Evolutionary conservation across 2,888 invertebrate species (phyloP).

Genomic region (Tenthredo scrophulariae): DNA sequence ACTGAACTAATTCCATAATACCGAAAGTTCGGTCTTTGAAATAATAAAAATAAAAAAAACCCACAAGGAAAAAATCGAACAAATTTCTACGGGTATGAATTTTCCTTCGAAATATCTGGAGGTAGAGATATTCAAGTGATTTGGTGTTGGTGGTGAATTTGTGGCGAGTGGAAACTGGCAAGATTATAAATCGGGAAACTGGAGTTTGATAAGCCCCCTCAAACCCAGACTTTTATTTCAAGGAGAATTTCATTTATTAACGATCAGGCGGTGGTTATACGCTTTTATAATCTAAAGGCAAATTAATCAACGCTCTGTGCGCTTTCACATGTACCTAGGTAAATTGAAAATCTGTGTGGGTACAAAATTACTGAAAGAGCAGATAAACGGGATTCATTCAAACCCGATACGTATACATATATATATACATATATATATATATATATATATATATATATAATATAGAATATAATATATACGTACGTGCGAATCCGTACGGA

Average conservation of each 20-base stretch:
- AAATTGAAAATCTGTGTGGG: neutral
- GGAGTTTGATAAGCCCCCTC: neutral
- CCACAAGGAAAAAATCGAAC: neutral
- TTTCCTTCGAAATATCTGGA: neutral
- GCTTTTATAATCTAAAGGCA: constrained; percentile 15
- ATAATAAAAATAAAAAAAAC: too few species aligned
- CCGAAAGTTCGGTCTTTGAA: neutral
- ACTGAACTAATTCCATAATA: neutral
- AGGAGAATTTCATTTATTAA: constrained; percentile 3
- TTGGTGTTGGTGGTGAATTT: neutral
- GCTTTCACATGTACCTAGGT: neutral
- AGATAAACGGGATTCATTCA: constrained; percentile 10
- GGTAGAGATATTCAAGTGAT: neutral
- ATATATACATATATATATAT: too few species aligned
- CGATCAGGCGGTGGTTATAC: neutral
- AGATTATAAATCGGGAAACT: constrained; percentile 2
- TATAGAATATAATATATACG: neutral
- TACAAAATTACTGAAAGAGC: neutral
- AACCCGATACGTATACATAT: neutral
- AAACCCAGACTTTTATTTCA: constrained; percentile 15
- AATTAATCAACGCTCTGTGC: neutral
- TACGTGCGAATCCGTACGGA: neutral
- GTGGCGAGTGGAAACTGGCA: neutral
- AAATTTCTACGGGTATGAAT: neutral
- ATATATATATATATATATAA: too few species aligned